A percentile compares a stretch with the other conserved stretches of the same genome.
Conservation (phyloP, 2,888 invertebrate species). For the Rhagonycha lutea region DNA sequence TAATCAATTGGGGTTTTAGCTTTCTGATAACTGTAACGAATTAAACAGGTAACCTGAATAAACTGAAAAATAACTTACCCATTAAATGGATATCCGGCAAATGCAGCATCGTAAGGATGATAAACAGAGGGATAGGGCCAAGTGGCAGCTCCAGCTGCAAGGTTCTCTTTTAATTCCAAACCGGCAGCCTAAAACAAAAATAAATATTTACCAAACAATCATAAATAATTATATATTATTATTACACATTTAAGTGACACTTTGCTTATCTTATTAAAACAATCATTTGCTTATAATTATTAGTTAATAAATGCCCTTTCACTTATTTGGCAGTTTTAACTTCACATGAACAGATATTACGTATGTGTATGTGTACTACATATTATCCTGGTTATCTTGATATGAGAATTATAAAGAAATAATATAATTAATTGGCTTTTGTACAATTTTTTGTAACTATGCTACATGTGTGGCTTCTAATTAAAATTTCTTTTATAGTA, state of each 20-base stretch:
- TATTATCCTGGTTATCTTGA: background rate
- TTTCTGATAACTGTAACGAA: background rate
- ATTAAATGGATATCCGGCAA: constrained; percentile 93
- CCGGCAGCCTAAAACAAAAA: constrained; percentile 72
- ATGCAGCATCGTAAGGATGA: constrained; percentile 91
- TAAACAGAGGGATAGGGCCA: constrained; percentile 93
- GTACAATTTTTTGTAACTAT: background rate
- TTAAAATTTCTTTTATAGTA: background rate
- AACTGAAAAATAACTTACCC: constrained; percentile 71
- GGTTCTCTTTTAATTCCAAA: constrained; percentile 86
- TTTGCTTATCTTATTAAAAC: background rate
- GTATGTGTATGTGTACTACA: too few species aligned
- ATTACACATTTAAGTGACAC: background rate
- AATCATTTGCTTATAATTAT: background rate
- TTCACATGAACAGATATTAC: background rate
- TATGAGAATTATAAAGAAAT: background rate
- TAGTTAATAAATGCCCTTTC: background rate
- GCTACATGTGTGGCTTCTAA: background rate
- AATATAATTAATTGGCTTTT: background rate
- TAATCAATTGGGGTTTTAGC: background rate
- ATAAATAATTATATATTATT: background rate
- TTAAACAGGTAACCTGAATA: background rate
- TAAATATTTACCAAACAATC: background rate
- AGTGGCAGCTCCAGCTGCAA: constrained; percentile 80
- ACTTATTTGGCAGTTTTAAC: background rate